Base-by-base conservation (phyloP, 2,113 vertebrate species). In the Cochlearius cochlearius region DNA sequence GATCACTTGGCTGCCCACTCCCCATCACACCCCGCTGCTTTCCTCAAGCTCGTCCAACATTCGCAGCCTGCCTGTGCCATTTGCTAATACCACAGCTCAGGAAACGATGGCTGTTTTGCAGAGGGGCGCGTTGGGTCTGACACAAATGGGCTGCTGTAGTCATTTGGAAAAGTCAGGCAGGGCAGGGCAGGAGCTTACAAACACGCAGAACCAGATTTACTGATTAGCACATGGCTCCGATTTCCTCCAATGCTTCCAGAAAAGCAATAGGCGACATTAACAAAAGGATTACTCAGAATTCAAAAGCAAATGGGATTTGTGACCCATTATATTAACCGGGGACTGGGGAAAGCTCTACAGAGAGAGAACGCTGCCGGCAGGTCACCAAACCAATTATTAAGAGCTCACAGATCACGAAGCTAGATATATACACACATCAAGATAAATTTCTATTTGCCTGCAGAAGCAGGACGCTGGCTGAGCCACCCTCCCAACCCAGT, bases 361-460 rank as follows among this genome's bases (percentile, higher is more conserved):
- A 91, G 77, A 74, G 77, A 87, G 86, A 89, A 55, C 38, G 5
- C 79, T 32, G 74, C 62, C 34, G 0, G 91, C 88, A 98, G 97
- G 96, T 95, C 94, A 94, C 92, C 91, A 92, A 85, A 95, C 68
- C 95, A 96, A 92, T 98, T 97, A 98, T 90, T 96, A 95, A 96
- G 94, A 87, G 94, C 97, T 96, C 94, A 95, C 77, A 96, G 95
- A 96, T 97, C 83, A 72, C 32, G 5, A 88, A 97, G 95, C 92
- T 79, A 88, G 95, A 97, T 91, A 94, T 68, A 86, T 56, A 85
- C 64, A 68, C 82, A 75, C 67, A 95, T 94, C 87, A 69, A 83
- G 88, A 96, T 90, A 91, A 95, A 94, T 94, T 87, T 92, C 79
- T 74, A 68, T 96, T 97, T 96, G 96, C 90, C 93, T 81, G 91